phyloP scores from a whole-genome alignment of 2,113 vertebrate species.

The Gopherus evgoodei region DNA sequence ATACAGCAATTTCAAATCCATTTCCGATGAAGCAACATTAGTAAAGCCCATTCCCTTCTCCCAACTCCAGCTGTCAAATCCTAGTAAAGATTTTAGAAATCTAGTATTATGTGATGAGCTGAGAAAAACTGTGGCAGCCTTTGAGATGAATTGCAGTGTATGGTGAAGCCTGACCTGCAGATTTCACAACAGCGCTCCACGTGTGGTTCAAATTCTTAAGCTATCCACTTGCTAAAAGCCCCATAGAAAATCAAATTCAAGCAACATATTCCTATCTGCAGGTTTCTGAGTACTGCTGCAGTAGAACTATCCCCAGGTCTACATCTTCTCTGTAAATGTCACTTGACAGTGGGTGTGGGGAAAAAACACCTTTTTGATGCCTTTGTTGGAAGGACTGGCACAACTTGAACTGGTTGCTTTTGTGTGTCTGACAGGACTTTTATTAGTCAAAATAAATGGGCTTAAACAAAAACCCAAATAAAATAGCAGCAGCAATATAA shows the following conservation, averaged over 20 bases:
- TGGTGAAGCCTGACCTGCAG: not conserved
- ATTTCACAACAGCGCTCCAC: not conserved
- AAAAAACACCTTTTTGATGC: not conserved
- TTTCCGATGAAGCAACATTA: not conserved
- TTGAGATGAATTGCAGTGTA: not conserved
- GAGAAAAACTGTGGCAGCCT: not conserved
- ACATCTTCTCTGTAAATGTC: not conserved
- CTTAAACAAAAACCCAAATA: not conserved
- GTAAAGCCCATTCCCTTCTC: not conserved
- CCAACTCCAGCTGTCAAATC: not conserved
- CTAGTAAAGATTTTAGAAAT: not conserved
- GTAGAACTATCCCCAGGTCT: not conserved
- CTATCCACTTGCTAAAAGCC: not conserved
- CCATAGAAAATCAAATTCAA: not conserved
- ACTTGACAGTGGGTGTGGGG: not conserved
- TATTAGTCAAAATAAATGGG: constrained; percentile 8
- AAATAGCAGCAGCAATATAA: not conserved
- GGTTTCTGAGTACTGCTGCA: not conserved
- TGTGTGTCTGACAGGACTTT: not conserved
- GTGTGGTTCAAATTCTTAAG: not conserved
- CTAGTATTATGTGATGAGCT: not conserved
- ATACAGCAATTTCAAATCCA: not conserved
- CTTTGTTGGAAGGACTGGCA: not conserved
- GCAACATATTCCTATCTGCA: not conserved
- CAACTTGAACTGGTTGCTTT: not conserved